Conservation (phyloP, 1,140 invertebrate genomes). For the Drosophila cardini region DNA sequence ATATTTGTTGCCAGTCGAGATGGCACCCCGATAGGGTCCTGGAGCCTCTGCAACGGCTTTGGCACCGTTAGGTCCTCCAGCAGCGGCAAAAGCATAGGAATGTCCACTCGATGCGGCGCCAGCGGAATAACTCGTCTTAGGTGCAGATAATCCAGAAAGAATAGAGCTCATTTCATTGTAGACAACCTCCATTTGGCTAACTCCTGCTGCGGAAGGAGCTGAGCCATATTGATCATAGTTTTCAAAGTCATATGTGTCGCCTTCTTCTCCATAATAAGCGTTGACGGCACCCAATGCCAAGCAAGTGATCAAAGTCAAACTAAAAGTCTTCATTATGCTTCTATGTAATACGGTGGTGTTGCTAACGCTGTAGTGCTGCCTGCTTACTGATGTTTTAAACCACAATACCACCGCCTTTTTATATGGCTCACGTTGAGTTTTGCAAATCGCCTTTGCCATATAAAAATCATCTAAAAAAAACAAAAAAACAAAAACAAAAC, state of each 20-base stretch:
- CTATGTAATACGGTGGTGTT: conserved; percentile 1
- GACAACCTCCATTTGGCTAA: background rate
- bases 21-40: conserved; percentile 24
- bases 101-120: background rate
- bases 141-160: background rate
- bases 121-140: background rate
- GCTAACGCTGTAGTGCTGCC: background rate
- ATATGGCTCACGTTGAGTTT: conserved; percentile 4
- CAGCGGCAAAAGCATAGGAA: conserved; percentile 59
- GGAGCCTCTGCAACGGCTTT: conserved; percentile 58
- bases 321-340: conserved; percentile 27
- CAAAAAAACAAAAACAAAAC: background rate
- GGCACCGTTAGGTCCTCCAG: conserved; percentile 58
- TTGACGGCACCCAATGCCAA: conserved; percentile 6
- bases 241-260: conserved; percentile 9
- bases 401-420: conserved; percentile 20
- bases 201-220: background rate
- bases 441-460: background rate
- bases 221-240: conserved; percentile 2
- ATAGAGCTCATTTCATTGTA: background rate
- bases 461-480: background rate
- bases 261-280: conserved; percentile 33
- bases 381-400: conserved; percentile 2
- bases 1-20: conserved; percentile 29
- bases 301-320: conserved; percentile 16